Base-by-base conservation (phyloP, 2,888 invertebrate species). In the Melanchra persicariae region DNA sequence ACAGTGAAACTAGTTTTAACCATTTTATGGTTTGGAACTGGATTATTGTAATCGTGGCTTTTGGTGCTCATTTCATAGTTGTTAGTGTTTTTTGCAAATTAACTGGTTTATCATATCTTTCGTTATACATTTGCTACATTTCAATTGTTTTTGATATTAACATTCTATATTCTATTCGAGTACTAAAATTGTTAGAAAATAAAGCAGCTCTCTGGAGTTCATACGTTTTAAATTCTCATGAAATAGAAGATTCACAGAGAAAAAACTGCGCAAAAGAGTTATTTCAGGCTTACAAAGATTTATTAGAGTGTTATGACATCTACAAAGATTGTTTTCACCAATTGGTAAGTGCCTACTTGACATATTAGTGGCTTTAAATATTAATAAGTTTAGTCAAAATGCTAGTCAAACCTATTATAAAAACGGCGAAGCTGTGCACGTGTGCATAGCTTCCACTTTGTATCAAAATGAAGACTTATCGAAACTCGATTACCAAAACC, bases 301-400 rank as follows among this genome's bases (percentile, higher is more conserved):
- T 74, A 58, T 52, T 68, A 37, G n/a, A 76, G 1, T 74, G 74
- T 49, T 62, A 68, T 30, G n/a, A 8, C 7, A 62, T 15, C 1
- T n/a, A 57, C 22, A 69, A 47, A 22, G 10, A n/a, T 43, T 60
- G 47, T 63, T 74, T 40, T 58, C 61, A 74, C 9, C n/a, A 30
- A 24, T 30, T 26, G 0, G 74, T 74, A 62, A 76, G 60, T 73
- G 64, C 43, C 3, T 26, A 40, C n/a, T 40, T 9, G 17, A 52
- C 8, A 52, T 19, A 19, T 26, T 52, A 15, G 8, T 3, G 30
- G 6, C 30, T 30, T 30, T 30, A 30, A 30, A 1, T 30, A 30
- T 30, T 30, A 5, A 30, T 5, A 30, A 30, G 30, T 30, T 30
- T 3, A 30, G 30, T 30, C 30, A 30, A 30, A 30, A 30, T 30